phyloP scores from a whole-genome alignment of 2,797 vertebrate species.

The Lagocephalus sceleratus region DNA sequence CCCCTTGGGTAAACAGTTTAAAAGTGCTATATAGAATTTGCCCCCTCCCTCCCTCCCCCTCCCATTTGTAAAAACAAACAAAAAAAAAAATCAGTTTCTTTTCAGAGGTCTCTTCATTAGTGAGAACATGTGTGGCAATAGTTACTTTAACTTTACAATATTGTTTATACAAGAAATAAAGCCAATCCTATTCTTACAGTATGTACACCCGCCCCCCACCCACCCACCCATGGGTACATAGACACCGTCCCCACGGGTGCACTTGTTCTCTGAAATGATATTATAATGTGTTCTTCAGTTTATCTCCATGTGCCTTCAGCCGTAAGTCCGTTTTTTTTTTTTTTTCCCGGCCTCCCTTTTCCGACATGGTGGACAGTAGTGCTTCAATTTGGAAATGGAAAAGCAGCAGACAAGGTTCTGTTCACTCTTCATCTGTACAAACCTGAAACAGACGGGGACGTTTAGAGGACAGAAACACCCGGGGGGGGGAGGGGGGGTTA shows the following conservation, averaged over 20 bases:
- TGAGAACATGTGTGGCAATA: slow-evolving; percentile 73
- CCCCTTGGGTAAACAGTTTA: slow-evolving; percentile 61
- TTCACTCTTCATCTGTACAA: slow-evolving; percentile 98
- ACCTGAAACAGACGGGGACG: slow-evolving; percentile 76
- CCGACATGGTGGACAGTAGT: slow-evolving; percentile 92
- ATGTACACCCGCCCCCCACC: slow-evolving; percentile 73
- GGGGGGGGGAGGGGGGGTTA: neutral
- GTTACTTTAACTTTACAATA: slow-evolving; percentile 80
- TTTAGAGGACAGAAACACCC: neutral
- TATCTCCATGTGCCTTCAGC: slow-evolving; percentile 70
- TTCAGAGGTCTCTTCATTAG: slow-evolving; percentile 60
- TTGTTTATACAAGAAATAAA: slow-evolving; percentile 81
- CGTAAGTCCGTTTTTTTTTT: slow-evolving; percentile 28
- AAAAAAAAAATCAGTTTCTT: slow-evolving; percentile 54
- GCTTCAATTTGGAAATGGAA: slow-evolving; percentile 78
- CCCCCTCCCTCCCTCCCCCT: slow-evolving; percentile 29
- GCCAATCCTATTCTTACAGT: slow-evolving; percentile 78
- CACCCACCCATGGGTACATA: slow-evolving; percentile 54
- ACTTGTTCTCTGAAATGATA: slow-evolving; percentile 67
- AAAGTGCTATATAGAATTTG: slow-evolving; percentile 70
- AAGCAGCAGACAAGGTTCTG: slow-evolving; percentile 49
- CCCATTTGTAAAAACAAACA: slow-evolving; percentile 40
- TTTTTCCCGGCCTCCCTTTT: slow-evolving; percentile 64
- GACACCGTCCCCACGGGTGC: slow-evolving; percentile 55
- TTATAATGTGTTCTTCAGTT: slow-evolving; percentile 70